phyloP scores from a whole-genome alignment of 2,797 vertebrate genomes.

The Vultur gryphus region DNA sequence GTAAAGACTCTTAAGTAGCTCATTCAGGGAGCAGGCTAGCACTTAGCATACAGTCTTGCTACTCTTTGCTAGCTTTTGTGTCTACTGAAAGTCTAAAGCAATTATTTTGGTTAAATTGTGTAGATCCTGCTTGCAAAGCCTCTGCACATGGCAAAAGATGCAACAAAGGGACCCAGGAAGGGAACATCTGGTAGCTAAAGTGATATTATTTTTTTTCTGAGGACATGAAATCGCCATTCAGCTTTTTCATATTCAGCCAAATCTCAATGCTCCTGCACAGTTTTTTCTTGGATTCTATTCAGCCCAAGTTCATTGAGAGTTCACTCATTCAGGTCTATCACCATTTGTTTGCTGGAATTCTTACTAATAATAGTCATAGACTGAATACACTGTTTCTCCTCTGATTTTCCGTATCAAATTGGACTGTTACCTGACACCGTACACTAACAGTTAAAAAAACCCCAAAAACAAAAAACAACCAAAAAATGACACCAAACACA shows the following conservation, averaged over 20 bases:
- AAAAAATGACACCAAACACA: neutral
- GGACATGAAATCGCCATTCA: accelerated
- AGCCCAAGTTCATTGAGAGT: neutral
- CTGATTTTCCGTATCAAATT: neutral
- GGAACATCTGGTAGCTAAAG: neutral
- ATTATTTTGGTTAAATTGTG: neutral
- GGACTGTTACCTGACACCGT: neutral
- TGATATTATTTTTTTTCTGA: neutral
- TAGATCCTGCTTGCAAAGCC: neutral
- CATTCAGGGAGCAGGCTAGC: neutral
- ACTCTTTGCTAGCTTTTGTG: neutral
- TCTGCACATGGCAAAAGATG: neutral
- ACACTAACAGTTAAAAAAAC: neutral
- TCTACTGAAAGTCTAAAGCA: neutral
- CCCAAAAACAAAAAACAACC: neutral
- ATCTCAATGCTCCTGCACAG: neutral
- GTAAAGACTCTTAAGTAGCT: neutral
- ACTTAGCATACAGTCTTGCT: neutral
- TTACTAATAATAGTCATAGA: neutral
- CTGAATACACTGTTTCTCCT: neutral
- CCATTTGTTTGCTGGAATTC: neutral
- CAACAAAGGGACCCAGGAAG: neutral
- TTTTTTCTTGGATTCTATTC: neutral
- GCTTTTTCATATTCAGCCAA: neutral
- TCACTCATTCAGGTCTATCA: neutral